A percentile compares a stretch with the other conserved stretches of the same genome.
Conservation (phyloP, 2,113 vertebrate species). For the Trichomycterus rosablanca region DNA sequence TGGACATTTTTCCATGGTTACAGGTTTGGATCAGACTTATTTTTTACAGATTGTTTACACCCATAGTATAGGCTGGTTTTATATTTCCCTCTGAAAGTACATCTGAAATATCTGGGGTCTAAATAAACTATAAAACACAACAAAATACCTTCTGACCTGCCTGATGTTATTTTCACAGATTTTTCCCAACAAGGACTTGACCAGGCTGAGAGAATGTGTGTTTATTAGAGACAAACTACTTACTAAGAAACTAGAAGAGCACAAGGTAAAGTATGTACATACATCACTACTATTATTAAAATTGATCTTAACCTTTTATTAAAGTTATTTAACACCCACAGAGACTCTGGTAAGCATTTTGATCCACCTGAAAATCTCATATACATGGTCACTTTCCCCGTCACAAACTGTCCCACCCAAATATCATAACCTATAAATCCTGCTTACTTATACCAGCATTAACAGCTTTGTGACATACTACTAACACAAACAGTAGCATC, state of each 20-base stretch:
- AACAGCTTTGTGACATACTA: no score
- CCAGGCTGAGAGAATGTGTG: constrained; percentile 61
- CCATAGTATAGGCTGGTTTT: not conserved
- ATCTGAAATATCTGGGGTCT: not conserved
- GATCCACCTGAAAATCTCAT: no score
- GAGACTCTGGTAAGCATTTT: no score
- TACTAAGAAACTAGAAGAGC: constrained; percentile 63
- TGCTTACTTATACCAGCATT: no score
- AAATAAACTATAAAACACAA: no score
- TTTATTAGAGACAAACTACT: constrained; percentile 63
- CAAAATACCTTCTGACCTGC: not conserved
- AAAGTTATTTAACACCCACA: no score
- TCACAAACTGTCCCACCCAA: no score
- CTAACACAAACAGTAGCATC: no score
- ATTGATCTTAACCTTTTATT: no score
- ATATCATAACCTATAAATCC: no score
- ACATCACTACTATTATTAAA: not conserved
- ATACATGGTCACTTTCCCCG: no score
- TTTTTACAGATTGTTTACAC: no score
- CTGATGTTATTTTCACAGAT: constrained; percentile 40
- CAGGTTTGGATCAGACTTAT: constrained; percentile 47
- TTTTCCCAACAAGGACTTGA: constrained; percentile 53
- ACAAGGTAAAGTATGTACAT: constrained; percentile 57
- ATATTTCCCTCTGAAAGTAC: not conserved
- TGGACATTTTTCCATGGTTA: constrained; percentile 72